Conservation (phyloP, 1,140 invertebrate species). For the Drosophila erecta region DNA sequence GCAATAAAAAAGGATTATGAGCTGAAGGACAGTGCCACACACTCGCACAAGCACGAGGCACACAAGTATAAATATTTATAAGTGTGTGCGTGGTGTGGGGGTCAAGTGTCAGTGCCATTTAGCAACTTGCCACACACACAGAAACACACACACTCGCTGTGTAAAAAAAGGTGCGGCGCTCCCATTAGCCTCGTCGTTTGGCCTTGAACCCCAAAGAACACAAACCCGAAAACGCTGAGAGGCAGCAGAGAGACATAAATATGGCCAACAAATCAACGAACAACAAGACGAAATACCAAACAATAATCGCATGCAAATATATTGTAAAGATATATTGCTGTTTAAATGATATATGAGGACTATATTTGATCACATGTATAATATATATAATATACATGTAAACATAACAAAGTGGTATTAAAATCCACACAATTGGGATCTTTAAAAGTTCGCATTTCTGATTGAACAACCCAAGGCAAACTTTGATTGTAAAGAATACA, state of each 20-base stretch:
- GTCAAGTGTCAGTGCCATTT: slow-evolving; percentile 77
- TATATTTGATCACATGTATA: no score
- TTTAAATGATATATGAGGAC: neutral
- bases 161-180: slow-evolving; percentile 40
- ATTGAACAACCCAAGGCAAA: neutral
- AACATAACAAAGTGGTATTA: no score
- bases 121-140: slow-evolving; percentile 73
- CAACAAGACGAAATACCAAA: neutral
- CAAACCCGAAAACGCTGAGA: neutral
- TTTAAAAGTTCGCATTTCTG: no score
- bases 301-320: neutral
- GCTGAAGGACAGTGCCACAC: slow-evolving; percentile 61
- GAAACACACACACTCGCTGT: slow-evolving; percentile 30
- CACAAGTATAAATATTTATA: slow-evolving; percentile 71
- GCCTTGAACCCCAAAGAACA: slow-evolving; percentile 19
- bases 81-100: slow-evolving; percentile 13
- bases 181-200: slow-evolving; percentile 23
- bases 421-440: neutral
- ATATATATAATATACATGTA: no score
- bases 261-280: neutral
- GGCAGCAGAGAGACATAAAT: neutral
- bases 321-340: neutral
- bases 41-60: slow-evolving; percentile 24
- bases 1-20: slow-evolving; percentile 82
- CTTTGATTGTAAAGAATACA: neutral